phyloP scores from a whole-genome alignment of 2,113 vertebrate genomes.

The Chaetodon auriga region DNA sequence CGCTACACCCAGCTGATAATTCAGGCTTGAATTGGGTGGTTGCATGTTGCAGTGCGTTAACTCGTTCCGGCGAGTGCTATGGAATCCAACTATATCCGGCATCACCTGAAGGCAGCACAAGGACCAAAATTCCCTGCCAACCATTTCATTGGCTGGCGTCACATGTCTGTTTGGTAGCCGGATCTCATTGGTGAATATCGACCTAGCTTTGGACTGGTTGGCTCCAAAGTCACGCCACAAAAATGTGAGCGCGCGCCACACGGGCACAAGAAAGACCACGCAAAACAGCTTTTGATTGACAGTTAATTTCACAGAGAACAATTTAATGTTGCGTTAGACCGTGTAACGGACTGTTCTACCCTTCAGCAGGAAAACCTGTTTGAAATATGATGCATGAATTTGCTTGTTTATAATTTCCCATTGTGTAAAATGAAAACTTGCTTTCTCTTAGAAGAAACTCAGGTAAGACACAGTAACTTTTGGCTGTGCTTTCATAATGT shows the following conservation, averaged over 20 bases:
- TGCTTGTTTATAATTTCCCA: neutral
- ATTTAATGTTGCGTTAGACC: no score
- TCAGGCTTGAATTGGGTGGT: no score
- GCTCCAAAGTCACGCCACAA: neutral
- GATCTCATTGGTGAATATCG: slow-evolving; percentile 24
- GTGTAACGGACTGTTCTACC: no score
- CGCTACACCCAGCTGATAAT: no score
- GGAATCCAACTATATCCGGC: neutral
- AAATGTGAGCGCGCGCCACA: neutral
- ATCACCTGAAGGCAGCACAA: slow-evolving; percentile 29
- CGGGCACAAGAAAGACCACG: neutral
- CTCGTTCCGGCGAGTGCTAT: neutral
- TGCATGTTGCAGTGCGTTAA: no score
- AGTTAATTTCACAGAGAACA: neutral
- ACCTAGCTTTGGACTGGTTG: neutral
- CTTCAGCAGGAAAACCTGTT: no score
- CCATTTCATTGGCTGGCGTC: slow-evolving; percentile 14
- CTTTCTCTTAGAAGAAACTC: neutral
- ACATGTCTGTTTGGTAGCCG: neutral
- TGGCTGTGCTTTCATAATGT: neutral
- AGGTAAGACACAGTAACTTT: neutral
- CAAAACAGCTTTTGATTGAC: neutral
- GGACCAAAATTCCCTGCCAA: neutral
- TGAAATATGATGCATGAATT: neutral
- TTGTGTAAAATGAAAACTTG: neutral